These are phyloP conservation scores for Scolopax bukidnonensis DNA, from an alignment of 2,797 vertebrate species.

Conservation along the genomic window DNA sequence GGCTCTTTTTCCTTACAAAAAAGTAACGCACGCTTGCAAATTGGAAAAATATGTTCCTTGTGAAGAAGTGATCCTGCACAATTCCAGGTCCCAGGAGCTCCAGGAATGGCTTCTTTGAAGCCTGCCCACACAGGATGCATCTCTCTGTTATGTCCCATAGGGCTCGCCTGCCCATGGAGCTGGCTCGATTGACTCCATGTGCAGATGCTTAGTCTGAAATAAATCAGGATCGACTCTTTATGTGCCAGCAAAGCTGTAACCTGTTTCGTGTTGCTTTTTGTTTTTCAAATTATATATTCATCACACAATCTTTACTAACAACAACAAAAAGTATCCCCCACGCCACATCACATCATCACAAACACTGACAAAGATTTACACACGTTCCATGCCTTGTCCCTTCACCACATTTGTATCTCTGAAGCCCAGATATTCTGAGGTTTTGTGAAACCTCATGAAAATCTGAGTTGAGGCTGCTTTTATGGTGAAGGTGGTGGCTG, in stretches of 20 bases:
- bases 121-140: slow-evolving; percentile 9
- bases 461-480: not conserved
- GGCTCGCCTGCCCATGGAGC: not conserved
- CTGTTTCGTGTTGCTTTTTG: not conserved
- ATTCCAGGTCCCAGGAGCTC: not conserved
- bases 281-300: not conserved
- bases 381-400: accelerated
- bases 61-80: not conserved
- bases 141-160: not conserved
- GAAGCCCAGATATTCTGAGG: not conserved
- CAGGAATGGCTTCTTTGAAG: slow-evolving; percentile 22
- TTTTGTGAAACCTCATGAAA: not conserved
- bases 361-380: not conserved
- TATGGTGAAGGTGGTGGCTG: not conserved
- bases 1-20: not conserved
- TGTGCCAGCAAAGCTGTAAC: not conserved
- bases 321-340: not conserved
- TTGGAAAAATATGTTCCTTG: not conserved
- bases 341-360: not conserved
- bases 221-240: not conserved
- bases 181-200: not conserved
- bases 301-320: not conserved
- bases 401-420: not conserved
- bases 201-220: not conserved
- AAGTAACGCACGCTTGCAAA: not conserved